Percentiles rank a stretch among this genome's conserved stretches.
Conservation (phyloP, 2,113 vertebrate genomes). For the Protobothrops mucrosquamatus region DNA sequence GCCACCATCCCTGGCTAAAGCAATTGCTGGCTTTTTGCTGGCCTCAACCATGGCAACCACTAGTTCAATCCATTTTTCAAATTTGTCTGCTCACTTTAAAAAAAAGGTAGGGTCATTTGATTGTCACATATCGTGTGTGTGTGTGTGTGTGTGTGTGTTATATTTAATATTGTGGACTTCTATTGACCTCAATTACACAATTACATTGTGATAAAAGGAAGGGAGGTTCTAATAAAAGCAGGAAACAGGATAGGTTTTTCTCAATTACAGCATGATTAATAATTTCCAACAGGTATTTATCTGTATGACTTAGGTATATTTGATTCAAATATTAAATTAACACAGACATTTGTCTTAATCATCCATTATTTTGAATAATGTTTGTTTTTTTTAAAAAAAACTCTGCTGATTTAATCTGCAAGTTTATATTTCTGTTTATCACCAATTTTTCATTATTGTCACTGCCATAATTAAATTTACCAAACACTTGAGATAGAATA, state of each 20-base stretch:
- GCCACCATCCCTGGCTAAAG: background rate
- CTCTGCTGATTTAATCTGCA: fast-evolving
- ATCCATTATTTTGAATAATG: background rate
- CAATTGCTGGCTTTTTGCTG: background rate
- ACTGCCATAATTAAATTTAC: background rate
- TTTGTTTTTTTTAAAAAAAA: background rate
- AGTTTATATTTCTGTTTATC: background rate
- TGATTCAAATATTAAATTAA: background rate
- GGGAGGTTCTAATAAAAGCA: background rate
- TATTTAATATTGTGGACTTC: background rate
- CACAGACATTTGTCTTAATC: background rate
- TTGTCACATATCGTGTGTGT: background rate
- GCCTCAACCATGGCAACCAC: background rate
- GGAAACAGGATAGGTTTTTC: background rate
- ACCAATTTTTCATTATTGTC: background rate
- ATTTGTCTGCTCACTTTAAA: background rate
- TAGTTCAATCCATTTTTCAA: background rate
- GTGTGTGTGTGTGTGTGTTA: background rate
- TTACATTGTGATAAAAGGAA: background rate
- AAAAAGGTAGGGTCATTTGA: background rate
- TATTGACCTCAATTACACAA: background rate
- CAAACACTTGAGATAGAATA: background rate
- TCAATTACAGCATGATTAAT: background rate
- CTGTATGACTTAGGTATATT: background rate
- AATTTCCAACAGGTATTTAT: background rate